Base-by-base conservation (phyloP, 2,888 invertebrate genomes). In the Rhingia campestris region DNA sequence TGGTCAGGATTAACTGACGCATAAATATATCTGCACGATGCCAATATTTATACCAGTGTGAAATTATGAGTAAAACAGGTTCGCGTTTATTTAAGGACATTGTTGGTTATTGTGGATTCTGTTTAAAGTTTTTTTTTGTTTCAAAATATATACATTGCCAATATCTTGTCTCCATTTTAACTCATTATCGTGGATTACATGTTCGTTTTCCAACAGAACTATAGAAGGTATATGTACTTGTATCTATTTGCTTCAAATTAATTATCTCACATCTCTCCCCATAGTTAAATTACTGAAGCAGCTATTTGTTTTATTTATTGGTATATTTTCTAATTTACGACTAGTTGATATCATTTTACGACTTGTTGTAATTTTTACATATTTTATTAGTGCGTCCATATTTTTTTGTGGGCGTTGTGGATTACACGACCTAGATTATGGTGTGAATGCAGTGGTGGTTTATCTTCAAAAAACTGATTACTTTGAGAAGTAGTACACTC, bases 1-100 rank as follows among this genome's bases (percentile, higher is more conserved):
- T 54, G 81, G 81, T 82, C 77, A 77, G 72, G 77, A 82, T 82
- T 77, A 72, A 76, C 66, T 59, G 37, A 56, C 47, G 22, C 66
- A 54, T 66, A 61, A 70, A 72, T 76, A 72, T 76, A 76, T 47
- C 56, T 63, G 22, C 43, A 49, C 47, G 64, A 39, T 69, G 39
- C 32, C 37, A 56, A 49, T 41, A 45, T 2, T 47, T 49, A 12
- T 45, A 45, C 61, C 22, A 22, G 32, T 63, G 58, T 14, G 56
- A n/a, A 7, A 56, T 69, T 58, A 35, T 43, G 43, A 2, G 33
- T 4, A 33, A 6, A 10, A 43, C 32, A 30, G 30, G 59, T 43
- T 10, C 1, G 6, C 22, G 22, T 10, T 4, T 43, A 32, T 59
- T 59, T 30, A 12, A 58, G 6, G 22, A 6, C n/a, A 10, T 1